A percentile compares a stretch with the other conserved stretches of the same genome.
phyloP scores from a whole-genome alignment of 1,140 invertebrate genomes.

The Lepeophtheirus salmonis region DNA sequence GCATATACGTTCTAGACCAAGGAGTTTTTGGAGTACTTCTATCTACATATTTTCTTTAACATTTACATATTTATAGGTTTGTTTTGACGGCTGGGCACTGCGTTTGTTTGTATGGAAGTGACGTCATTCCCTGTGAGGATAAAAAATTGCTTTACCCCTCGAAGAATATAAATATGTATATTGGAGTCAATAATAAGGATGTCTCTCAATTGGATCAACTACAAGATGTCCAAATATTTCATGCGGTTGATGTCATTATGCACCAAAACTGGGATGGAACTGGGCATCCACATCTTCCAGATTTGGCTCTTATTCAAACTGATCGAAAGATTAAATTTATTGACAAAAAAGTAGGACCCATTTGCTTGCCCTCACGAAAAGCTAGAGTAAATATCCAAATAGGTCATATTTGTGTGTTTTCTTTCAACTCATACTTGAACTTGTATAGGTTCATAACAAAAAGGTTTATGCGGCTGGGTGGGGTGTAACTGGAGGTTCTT shows the following conservation, averaged over 20 bases:
- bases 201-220: not conserved
- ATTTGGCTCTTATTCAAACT: slow-evolving; percentile 10
- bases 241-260: not conserved
- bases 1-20: not conserved
- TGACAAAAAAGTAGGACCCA: not conserved
- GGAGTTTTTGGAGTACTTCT: too few species aligned
- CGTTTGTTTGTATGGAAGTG: not conserved
- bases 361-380: not conserved
- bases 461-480: not conserved
- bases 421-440: too few species aligned
- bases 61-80: too few species aligned
- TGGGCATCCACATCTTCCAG: not conserved
- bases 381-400: too few species aligned
- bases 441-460: not conserved
- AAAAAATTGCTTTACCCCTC: slow-evolving; percentile 1
- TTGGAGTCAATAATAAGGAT: slow-evolving; percentile 7
- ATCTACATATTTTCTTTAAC: too few species aligned
- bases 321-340: not conserved
- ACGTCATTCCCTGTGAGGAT: not conserved
- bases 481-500: not conserved
- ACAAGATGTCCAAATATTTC: not conserved
- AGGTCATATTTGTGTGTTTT: too few species aligned
- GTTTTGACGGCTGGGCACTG: slow-evolving; percentile 13
- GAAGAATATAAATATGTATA: not conserved
- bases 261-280: slow-evolving; percentile 10